Evolutionary conservation across 1,140 invertebrate genomes (phyloP).

Genomic region (Nasonia longicornis): DNA sequence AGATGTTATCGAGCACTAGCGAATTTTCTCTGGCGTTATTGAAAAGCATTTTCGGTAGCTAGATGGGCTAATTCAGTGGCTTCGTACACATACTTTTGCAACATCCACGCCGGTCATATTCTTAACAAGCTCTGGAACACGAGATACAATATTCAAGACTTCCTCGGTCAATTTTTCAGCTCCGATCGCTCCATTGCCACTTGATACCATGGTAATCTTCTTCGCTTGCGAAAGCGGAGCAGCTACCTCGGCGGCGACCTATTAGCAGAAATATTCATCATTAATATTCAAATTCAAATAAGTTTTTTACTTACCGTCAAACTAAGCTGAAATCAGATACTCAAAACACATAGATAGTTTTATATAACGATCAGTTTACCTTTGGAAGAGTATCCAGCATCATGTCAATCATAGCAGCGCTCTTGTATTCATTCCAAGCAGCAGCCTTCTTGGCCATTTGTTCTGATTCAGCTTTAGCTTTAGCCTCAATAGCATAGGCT

Average conservation of each 20-base stretch:
- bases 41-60: slow-evolving; percentile 12
- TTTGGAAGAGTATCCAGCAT: slow-evolving; percentile 95
- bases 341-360: neutral
- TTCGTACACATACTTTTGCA: slow-evolving; percentile 74
- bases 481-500: slow-evolving; percentile 92
- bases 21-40: slow-evolving; percentile 20
- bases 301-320: no score
- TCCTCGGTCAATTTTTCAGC: slow-evolving; percentile 94
- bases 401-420: slow-evolving; percentile 98
- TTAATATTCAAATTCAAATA: neutral
- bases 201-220: slow-evolving; percentile 95
- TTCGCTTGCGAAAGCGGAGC: slow-evolving; percentile 93
- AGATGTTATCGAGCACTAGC: slow-evolving; percentile 29
- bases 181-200: slow-evolving; percentile 90
- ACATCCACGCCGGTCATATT: slow-evolving; percentile 93
- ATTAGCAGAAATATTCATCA: slow-evolving; percentile 45
- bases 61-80: slow-evolving; percentile 26
- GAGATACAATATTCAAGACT: slow-evolving; percentile 91
- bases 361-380: slow-evolving; percentile 70
- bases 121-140: slow-evolving; percentile 91
- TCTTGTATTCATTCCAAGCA: slow-evolving; percentile 95
- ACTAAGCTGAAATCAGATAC: no score
- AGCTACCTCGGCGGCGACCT: slow-evolving; percentile 96
- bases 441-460: slow-evolving; percentile 97
- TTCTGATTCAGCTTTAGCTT: slow-evolving; percentile 94